phyloP scores from a whole-genome alignment of 1,140 invertebrate genomes.

The Parasteatoda tepidariorum region DNA sequence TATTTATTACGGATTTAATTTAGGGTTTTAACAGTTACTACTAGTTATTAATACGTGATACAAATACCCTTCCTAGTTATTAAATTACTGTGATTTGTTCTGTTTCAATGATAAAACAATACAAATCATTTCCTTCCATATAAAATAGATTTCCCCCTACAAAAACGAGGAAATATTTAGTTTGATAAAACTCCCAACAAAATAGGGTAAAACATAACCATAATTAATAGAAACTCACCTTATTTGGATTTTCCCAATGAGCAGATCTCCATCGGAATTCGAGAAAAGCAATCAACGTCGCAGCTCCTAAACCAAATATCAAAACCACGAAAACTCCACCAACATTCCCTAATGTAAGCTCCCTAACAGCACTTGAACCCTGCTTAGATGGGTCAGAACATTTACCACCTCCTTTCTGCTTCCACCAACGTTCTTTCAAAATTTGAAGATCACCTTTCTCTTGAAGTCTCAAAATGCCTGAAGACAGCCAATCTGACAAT shows the following conservation, averaged over 20 bases:
- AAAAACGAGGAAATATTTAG: too few species aligned
- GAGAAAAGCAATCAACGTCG: slow-evolving; percentile 62
- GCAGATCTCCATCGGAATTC: slow-evolving; percentile 64
- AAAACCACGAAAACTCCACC: slow-evolving; percentile 73
- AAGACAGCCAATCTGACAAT: slow-evolving; percentile 64
- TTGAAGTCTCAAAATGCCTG: slow-evolving; percentile 70
- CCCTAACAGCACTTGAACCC: slow-evolving; percentile 65
- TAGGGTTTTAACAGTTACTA: too few species aligned
- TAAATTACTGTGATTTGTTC: too few species aligned
- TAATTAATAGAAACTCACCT: too few species aligned
- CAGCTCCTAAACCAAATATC: slow-evolving; percentile 68
- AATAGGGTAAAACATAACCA: too few species aligned
- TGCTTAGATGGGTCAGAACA: slow-evolving; percentile 61
- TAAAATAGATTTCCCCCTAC: too few species aligned
- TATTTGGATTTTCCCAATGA: slow-evolving; percentile 47
- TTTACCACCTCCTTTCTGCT: slow-evolving; percentile 64
- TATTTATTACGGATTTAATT: too few species aligned
- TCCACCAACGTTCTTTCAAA: slow-evolving; percentile 68
- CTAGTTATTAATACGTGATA: too few species aligned
- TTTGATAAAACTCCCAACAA: too few species aligned
- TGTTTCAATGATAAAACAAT: too few species aligned
- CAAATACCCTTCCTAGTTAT: too few species aligned
- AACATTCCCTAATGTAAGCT: slow-evolving; percentile 66
- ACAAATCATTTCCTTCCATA: too few species aligned
- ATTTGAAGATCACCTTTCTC: slow-evolving; percentile 69